phyloP scores from a whole-genome alignment of 53 echinoderm and acorn worm species.

The Henricia sp. region DNA sequence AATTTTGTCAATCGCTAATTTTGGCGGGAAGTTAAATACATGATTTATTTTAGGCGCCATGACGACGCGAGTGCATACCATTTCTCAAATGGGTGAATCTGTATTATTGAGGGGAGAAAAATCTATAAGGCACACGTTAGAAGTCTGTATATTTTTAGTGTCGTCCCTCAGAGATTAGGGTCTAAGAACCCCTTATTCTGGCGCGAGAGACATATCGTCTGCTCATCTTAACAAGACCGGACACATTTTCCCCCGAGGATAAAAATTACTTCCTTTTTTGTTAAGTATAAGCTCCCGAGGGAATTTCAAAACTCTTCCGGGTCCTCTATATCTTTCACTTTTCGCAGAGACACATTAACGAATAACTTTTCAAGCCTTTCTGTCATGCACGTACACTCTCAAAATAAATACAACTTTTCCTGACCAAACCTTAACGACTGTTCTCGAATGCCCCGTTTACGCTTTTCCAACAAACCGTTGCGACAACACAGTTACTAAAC shows the following conservation, averaged over 20 bases:
- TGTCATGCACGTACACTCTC: background rate
- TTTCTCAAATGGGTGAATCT: conserved; percentile 31
- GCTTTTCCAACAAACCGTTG: conserved; percentile 7
- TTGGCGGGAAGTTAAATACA: background rate
- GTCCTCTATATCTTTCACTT: background rate
- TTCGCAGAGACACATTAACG: no score
- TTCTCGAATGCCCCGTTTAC: conserved; percentile 23
- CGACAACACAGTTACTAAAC: conserved; percentile 37
- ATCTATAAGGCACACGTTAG: conserved; percentile 44
- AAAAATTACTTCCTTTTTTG: conserved; percentile 35
- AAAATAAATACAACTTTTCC: background rate
- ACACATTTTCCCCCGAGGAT: background rate
- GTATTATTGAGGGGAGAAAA: conserved; percentile 9
- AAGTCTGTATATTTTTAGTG: conserved; percentile 2
- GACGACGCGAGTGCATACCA: background rate
- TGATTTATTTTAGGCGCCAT: conserved; percentile 14
- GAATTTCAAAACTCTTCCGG: background rate
- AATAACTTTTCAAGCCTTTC: background rate
- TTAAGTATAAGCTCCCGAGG: background rate
- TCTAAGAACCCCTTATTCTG: conserved; percentile 11
- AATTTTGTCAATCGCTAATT: conserved; percentile 15
- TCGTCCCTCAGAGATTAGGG: background rate
- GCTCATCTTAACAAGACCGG: background rate
- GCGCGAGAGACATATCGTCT: conserved; percentile 21
- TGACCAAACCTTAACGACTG: background rate